Base-by-base conservation (phyloP, 2,888 invertebrate genomes). In the Orchesella flavescens region DNA sequence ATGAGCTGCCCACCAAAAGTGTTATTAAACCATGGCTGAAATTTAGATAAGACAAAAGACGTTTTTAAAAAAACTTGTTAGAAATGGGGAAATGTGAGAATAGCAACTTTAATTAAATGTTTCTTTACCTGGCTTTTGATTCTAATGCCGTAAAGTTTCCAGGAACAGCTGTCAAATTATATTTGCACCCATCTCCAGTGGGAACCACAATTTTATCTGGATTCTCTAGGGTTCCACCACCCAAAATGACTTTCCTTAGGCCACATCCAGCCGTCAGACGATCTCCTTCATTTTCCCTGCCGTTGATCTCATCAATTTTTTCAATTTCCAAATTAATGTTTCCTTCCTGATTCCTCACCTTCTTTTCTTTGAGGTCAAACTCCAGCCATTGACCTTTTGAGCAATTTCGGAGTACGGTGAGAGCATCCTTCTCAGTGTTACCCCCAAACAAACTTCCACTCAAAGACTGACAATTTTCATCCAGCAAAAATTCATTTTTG, bases 401-500 rank as follows among this genome's bases (percentile, higher is more conserved):
- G 15, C 61, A 74, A n/a, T 1, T 63, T 0, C 44, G n/a, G 13
- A 19, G 21, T 1, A 74, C 3, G 0, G 21, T 43, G 0, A 74
- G 21, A 15, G 59, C 12, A n/a, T 74, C 63, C 1, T 24, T 53
- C 0, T 10, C 43, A 1, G 19, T 0, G 1, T 2, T 1, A 1
- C 74, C 74, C 1, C 74, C 74, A 23, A 1, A 15, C 5, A 74
- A 10, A 0, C 10, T 1, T 0, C 61, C 74, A 0, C 17, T 44
- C 10, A 74, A 24, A 0, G 34, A 17, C 0, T n/a, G 12, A 17
- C 65, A 75, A 34, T 53, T 65, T 15, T 15, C 19, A 34, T 53
- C 17, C 17, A 75, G 53, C 9, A 63, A 0, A 13, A 75, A 75
- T 19, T 75, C 65, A 21, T 75, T 75, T 43, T 13, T n/a, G 1